Conservation (phyloP, 2,888 invertebrate genomes). For the Dysmachus trigonus region DNA sequence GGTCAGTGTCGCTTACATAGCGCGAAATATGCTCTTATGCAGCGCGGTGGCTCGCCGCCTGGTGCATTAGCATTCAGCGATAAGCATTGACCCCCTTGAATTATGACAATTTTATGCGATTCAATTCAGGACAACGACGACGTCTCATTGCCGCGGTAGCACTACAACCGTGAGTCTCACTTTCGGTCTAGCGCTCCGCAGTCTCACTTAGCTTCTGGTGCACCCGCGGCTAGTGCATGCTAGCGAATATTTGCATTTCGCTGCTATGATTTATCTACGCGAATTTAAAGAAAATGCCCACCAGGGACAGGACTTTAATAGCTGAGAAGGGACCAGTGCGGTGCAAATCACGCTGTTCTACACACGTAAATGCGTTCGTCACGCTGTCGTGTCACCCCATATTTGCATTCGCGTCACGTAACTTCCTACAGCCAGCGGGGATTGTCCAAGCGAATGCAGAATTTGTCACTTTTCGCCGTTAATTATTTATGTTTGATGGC, state of each 20-base stretch:
- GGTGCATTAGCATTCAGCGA: background rate
- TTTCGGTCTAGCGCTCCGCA: background rate
- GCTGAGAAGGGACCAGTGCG: background rate
- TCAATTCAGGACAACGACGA: background rate
- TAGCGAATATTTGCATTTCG: background rate
- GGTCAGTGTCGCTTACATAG: background rate
- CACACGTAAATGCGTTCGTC: background rate
- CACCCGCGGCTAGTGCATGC: background rate
- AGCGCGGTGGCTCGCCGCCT: background rate
- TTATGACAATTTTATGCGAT: conserved; percentile 7
- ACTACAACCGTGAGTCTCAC: background rate
- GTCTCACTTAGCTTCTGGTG: background rate
- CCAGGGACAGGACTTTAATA: background rate
- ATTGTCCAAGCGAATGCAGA: background rate
- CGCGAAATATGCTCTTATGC: background rate
- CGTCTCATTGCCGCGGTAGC: background rate
- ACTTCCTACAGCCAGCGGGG: background rate
- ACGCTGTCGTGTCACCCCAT: background rate
- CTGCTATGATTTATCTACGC: background rate
- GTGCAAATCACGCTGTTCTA: background rate
- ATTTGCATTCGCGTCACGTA: background rate
- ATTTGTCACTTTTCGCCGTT: background rate
- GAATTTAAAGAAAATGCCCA: background rate
- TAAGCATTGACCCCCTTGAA: background rate
- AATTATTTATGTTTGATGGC: background rate